Conservation (phyloP, 2,888 invertebrate genomes). For the Aricia artaxerxes region DNA sequence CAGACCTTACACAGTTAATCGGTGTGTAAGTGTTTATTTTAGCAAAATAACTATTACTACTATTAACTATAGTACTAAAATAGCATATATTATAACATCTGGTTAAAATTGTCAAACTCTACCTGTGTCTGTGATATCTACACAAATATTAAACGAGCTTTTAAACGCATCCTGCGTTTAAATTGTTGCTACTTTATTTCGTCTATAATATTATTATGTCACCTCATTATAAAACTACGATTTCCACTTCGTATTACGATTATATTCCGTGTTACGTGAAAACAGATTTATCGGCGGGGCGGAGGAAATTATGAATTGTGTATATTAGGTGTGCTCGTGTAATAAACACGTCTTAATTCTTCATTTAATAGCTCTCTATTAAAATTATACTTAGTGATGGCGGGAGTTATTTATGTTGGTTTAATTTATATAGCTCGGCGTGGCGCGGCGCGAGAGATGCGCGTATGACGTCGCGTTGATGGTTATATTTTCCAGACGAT, state of each 20-base stretch:
- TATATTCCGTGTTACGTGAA: conserved; percentile 33
- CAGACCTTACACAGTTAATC: background rate
- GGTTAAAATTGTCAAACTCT: background rate
- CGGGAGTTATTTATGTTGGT: conserved; percentile 73
- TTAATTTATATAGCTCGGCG: conserved; percentile 61
- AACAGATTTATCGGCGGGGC: conserved; percentile 61
- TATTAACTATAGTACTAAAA: background rate
- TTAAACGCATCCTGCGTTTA: conserved; percentile 14
- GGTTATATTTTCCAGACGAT: conserved; percentile 80
- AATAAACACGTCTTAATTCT: conserved; percentile 79
- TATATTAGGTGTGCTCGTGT: conserved; percentile 69
- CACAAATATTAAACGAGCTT: background rate
- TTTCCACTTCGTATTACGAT: conserved; percentile 21
- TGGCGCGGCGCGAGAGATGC: conserved; percentile 49
- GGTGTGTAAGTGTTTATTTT: no score
- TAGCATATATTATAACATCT: background rate
- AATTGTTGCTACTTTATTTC: conserved; percentile 2
- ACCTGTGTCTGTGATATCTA: background rate
- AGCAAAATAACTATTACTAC: no score
- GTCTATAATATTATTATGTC: conserved; percentile 21
- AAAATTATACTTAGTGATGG: conserved; percentile 78
- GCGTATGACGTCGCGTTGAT: conserved; percentile 76
- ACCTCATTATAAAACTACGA: conserved; percentile 22
- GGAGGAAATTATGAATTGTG: conserved; percentile 69
- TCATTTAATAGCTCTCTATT: conserved; percentile 76